Conservation (phyloP, 2,888 invertebrate species). For the Phorcus lineatus region DNA sequence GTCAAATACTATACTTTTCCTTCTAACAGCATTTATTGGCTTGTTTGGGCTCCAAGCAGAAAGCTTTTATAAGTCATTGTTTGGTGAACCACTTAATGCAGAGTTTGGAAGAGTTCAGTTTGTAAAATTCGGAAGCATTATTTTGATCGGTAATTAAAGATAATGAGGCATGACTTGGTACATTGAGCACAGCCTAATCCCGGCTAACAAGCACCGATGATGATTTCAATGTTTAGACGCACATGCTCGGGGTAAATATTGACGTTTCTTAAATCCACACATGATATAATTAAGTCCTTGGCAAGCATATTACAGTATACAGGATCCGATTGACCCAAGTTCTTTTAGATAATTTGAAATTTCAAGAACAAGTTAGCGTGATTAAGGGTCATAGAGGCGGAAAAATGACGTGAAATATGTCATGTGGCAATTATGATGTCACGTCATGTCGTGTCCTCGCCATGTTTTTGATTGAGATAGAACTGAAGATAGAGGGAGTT, state of each 20-base stretch:
- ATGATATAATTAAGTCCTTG: conserved; percentile 7
- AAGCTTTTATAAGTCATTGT: no score
- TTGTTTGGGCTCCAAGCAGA: no score
- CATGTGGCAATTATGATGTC: conserved; percentile 8
- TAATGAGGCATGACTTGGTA: no score
- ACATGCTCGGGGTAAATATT: conserved; percentile 11
- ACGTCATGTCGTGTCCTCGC: neutral
- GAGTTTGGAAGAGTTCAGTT: no score
- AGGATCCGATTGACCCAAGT: neutral
- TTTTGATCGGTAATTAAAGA: no score
- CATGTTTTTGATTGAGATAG: neutral
- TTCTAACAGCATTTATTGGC: no score
- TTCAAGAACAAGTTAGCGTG: neutral
- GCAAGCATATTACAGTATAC: neutral
- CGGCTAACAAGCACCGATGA: no score
- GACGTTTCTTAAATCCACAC: conserved; percentile 7
- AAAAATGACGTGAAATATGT: conserved; percentile 3
- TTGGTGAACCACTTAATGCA: no score
- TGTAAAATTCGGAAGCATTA: no score
- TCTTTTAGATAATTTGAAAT: conserved; percentile 9
- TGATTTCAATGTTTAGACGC: neutral
- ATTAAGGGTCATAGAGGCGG: neutral
- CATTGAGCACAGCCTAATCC: no score
- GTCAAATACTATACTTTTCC: no score
- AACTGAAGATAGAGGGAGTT: neutral